Conservation (phyloP, 2,113 vertebrate species). For the Albula glossodonta region DNA sequence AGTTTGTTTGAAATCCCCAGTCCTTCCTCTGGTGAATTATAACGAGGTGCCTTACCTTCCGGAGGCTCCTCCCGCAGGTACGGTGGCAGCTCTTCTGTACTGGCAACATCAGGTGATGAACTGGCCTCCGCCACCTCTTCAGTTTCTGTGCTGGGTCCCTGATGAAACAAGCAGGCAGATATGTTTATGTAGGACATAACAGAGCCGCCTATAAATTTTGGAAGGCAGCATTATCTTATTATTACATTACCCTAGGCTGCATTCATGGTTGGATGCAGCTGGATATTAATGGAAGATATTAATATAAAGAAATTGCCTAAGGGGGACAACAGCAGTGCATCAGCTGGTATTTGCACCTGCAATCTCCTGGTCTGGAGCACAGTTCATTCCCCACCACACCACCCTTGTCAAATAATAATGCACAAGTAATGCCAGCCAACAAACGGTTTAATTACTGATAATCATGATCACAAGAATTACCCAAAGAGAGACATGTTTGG, state of each 20-base stretch:
- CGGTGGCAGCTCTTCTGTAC: conserved; percentile 49
- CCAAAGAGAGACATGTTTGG: not conserved
- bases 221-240: not conserved
- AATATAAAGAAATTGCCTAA: not conserved
- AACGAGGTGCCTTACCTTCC: conserved; percentile 39
- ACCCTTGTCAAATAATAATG: not conserved
- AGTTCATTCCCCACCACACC: not conserved
- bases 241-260: not conserved
- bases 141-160: conserved; percentile 47
- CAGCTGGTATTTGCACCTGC: not conserved
- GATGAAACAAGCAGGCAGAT: not conserved
- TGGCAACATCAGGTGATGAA: conserved; percentile 31
- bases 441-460: too few relatives aligned
- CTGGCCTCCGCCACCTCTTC: conserved; percentile 42
- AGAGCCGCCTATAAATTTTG: not conserved
- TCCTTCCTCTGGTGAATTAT: not conserved
- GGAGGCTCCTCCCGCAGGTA: conserved; percentile 56
- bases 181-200: not conserved
- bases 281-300: not conserved
- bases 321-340: not conserved
- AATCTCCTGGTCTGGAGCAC: not conserved
- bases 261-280: not conserved
- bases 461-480: not conserved
- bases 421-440: not conserved
- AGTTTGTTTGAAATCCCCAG: not conserved